Percentiles rank a stretch among this genome's conserved stretches.
These are phyloP conservation scores for Perccottus glenii DNA, from an alignment of 2,113 vertebrate genomes.

Conservation along the genomic window DNA sequence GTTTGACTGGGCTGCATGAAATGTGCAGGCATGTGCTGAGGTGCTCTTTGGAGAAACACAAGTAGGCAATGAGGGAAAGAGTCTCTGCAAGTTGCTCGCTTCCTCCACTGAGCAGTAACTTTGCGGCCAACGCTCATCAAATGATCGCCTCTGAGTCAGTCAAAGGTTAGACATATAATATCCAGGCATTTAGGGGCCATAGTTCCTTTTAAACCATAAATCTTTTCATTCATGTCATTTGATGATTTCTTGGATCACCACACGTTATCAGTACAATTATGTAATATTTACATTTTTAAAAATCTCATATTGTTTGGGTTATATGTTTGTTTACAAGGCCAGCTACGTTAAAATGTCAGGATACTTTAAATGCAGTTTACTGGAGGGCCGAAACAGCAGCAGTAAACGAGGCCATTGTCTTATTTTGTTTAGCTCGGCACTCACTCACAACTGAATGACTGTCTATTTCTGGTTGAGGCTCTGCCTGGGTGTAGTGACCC, in stretches of 20 bases:
- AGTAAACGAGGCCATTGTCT: constrained; percentile 13
- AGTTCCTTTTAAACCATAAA: no score
- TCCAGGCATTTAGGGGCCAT: no score
- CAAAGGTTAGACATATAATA: not conserved
- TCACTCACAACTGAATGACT: constrained; percentile 12
- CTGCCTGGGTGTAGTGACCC: constrained; percentile 31
- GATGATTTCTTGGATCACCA: no score
- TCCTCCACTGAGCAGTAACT: not conserved
- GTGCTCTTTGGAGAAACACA: not conserved
- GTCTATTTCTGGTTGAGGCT: constrained; percentile 58
- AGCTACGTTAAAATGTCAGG: no score
- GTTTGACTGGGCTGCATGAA: constrained; percentile 7
- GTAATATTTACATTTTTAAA: no score
- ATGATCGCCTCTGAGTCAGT: constrained; percentile 19
- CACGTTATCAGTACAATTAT: no score
- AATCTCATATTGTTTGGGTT: no score
- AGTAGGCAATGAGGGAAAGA: constrained; percentile 18
- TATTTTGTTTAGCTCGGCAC: constrained; percentile 6
- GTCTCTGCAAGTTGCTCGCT: constrained; percentile 19
- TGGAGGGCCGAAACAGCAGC: not conserved
- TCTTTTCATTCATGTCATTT: no score
- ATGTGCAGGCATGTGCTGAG: not conserved
- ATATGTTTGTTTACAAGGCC: no score
- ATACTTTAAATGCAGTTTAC: constrained; percentile 2
- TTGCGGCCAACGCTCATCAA: not conserved